Conservation (phyloP, 2,888 invertebrate species). For the Eupithecia abbreviata region DNA sequence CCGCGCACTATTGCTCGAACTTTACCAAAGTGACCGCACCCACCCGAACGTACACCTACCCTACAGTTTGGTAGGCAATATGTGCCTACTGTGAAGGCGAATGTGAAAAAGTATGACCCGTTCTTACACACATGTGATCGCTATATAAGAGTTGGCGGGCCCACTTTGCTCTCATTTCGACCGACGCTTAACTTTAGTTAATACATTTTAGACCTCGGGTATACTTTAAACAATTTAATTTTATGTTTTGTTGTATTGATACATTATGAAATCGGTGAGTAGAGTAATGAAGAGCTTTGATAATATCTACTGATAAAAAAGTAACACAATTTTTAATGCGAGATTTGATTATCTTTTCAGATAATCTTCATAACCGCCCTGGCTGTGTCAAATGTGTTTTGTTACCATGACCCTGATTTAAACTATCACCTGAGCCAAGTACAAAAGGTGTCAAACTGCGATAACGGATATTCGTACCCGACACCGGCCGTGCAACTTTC, state of each 20-base stretch:
- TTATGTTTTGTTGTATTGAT: slow-evolving; percentile 39
- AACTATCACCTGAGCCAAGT: slow-evolving; percentile 76
- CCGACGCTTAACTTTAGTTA: slow-evolving; percentile 77
- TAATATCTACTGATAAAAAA: slow-evolving; percentile 8
- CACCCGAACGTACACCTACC: slow-evolving; percentile 48
- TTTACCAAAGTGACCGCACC: slow-evolving; percentile 70
- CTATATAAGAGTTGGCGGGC: slow-evolving; percentile 80
- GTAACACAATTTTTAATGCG: not conserved
- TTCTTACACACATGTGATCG: slow-evolving; percentile 82
- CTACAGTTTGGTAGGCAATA: slow-evolving; percentile 38
- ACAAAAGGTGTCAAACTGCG: slow-evolving; percentile 66
- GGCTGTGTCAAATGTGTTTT: slow-evolving; percentile 59
- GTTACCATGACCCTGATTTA: slow-evolving; percentile 78
- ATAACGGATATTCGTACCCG: slow-evolving; percentile 82
- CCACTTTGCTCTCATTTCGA: slow-evolving; percentile 82
- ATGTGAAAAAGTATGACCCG: slow-evolving; percentile 81
- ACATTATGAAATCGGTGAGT: slow-evolving; percentile 73
- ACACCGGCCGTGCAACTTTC: slow-evolving; percentile 82
- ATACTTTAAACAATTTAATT: slow-evolving; percentile 40
- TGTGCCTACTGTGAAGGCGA: slow-evolving; percentile 62
- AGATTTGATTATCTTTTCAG: slow-evolving; percentile 60
- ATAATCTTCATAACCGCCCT: slow-evolving; percentile 57
- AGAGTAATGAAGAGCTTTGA: slow-evolving; percentile 13
- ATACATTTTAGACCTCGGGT: slow-evolving; percentile 65
- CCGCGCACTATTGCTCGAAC: slow-evolving; percentile 47